Base-by-base conservation (phyloP, 2,888 invertebrate species). In the Sepiola atlantica region DNA sequence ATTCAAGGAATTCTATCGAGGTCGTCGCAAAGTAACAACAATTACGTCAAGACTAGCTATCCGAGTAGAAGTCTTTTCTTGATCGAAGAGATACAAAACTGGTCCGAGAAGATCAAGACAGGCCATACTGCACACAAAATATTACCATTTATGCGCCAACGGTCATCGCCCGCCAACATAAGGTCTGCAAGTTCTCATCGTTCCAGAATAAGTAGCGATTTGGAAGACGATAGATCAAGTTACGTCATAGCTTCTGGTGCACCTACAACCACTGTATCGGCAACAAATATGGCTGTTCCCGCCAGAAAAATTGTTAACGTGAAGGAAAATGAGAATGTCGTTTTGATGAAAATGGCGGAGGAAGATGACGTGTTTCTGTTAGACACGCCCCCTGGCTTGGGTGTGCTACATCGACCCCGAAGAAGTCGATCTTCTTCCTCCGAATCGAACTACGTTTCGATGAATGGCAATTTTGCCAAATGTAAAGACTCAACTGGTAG, bases 11-110 rank as follows among this genome's bases (percentile, higher is more conserved):
- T 77, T n/a, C n/a, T 77, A 77, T 32, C n/a, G 32, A 32, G 16
- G n/a, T 14, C 32, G 4, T 77, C 77, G 18, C 77, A 77, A 1
- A 77, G 77, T 77, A 16, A 77, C 77, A 77, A 18, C 32, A 32
- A 21, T n/a, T 16, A n/a, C 18, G n/a, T 32, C n/a, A 77, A 77
- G 77, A n/a, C n/a, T 32, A 32, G 77, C 77, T 77, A 77, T 32
- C 77, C 77, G n/a, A 77, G 16, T n/a, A n/a, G 77, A 77, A 77
- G 77, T 77, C 77, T 77, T n/a, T 77, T 77, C n/a, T 77, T 77
- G 77, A 77, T 77, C n/a, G 77, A 77, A 77, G 77, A 77, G 4
- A 77, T 77, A 77, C 77, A 77, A 18, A 77, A 77, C 77, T 77
- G 77, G 77, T 77, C 77, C 2, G 77, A 32, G 16, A 77, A 77